Evolutionary conservation across 2,797 vertebrate genomes (phyloP).

Genomic region (Erethizon dorsatum): DNA sequence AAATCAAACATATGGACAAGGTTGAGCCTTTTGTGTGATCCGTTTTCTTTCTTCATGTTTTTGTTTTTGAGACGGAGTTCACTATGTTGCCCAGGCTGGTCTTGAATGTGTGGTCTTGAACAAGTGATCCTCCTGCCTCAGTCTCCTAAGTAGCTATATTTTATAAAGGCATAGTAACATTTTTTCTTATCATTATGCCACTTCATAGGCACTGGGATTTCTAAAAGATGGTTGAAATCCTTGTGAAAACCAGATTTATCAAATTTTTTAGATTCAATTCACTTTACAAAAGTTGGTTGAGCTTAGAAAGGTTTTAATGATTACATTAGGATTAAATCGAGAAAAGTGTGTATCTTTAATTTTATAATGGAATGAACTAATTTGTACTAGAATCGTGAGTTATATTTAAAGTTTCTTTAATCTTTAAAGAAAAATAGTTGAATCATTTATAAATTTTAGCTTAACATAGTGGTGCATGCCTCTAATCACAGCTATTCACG

Average conservation of each 20-base stretch:
- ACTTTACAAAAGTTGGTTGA: neutral
- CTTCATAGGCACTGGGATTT: neutral
- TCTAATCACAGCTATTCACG: neutral
- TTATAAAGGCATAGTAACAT: neutral
- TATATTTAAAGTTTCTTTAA: neutral
- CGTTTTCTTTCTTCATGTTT: neutral
- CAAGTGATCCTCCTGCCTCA: neutral
- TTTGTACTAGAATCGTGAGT: neutral
- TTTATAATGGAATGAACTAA: slow-evolving; percentile 9
- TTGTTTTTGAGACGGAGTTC: neutral
- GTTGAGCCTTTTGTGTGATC: neutral
- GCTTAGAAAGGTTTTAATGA: neutral
- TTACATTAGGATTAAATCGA: neutral
- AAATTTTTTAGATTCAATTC: neutral
- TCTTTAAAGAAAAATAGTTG: neutral
- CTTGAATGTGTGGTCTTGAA: neutral
- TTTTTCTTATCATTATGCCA: neutral
- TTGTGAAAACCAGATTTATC: neutral
- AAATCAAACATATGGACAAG: neutral
- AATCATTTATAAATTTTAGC: neutral
- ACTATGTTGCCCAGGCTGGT: neutral
- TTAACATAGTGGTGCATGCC: neutral
- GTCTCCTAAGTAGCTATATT: neutral
- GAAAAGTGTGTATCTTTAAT: neutral
- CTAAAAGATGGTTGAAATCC: neutral